Evolutionary conservation across 2,797 vertebrate genomes (phyloP).

Genomic region (Eutrigla gurnardus): DNA sequence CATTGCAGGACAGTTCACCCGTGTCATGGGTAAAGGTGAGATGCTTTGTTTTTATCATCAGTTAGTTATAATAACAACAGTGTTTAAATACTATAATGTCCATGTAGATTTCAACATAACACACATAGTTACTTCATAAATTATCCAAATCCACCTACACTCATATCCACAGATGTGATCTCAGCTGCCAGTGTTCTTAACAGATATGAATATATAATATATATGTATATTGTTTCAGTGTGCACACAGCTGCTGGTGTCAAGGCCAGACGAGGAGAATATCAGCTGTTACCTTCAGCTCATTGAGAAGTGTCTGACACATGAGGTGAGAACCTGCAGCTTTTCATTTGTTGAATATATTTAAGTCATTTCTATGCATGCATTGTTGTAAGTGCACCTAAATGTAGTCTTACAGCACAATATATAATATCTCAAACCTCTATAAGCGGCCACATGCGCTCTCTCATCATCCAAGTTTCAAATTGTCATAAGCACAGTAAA

Average conservation of each 20-base stretch:
- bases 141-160: neutral
- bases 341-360: neutral
- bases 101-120: slow-evolving; percentile 7
- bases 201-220: neutral
- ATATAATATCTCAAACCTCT: neutral
- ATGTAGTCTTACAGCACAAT: neutral
- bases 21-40: slow-evolving; percentile 96
- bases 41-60: neutral
- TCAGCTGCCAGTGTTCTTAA: neutral
- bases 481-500: too few species aligned
- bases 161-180: neutral
- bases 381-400: neutral
- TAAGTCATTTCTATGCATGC: neutral
- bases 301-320: slow-evolving; percentile 96
- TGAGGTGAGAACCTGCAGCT: slow-evolving; percentile 83
- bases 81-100: neutral
- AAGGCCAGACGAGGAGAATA: slow-evolving; percentile 95
- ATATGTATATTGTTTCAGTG: slow-evolving; percentile 76
- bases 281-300: slow-evolving; percentile 96
- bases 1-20: slow-evolving; percentile 95
- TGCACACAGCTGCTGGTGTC: slow-evolving; percentile 97
- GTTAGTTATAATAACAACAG: too few species aligned
- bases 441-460: neutral
- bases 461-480: too few species aligned
- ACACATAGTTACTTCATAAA: neutral